These are phyloP conservation scores for Radopholus similis DNA, from an alignment of 1,140 invertebrate genomes.

Conservation along the genomic window DNA sequence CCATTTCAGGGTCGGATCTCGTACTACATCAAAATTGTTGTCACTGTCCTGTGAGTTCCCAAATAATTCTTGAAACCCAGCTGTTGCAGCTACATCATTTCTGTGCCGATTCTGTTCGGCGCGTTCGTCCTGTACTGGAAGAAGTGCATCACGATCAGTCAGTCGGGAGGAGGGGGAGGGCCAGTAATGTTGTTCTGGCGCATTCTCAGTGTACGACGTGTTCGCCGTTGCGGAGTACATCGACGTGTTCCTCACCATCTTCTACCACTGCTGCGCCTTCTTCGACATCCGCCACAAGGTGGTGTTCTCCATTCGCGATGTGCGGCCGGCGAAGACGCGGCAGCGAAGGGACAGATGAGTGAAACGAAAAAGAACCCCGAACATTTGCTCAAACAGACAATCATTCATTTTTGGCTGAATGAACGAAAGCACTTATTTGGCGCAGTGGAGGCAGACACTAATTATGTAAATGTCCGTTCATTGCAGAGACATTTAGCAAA, in stretches of 20 bases:
- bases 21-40: constrained; percentile 45
- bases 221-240: constrained; percentile 46
- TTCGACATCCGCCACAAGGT: constrained; percentile 53
- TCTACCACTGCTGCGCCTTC: constrained; percentile 51
- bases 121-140: constrained; percentile 51
- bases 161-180: background rate
- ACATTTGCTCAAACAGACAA: too few relatives aligned
- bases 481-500: too few relatives aligned
- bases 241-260: constrained; percentile 46
- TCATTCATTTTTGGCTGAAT: too few relatives aligned
- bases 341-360: too few relatives aligned
- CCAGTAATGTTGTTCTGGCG: background rate
- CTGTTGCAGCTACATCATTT: constrained; percentile 46
- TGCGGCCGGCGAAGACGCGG: too few relatives aligned
- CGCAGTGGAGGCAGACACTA: too few relatives aligned
- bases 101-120: constrained; percentile 46
- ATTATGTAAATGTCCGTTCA: too few relatives aligned
- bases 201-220: constrained; percentile 49
- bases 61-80: background rate
- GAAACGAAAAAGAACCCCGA: too few relatives aligned
- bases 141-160: constrained; percentile 50
- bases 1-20: constrained; percentile 43
- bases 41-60: constrained; percentile 22
- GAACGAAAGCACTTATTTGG: too few relatives aligned
- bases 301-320: too few relatives aligned